Percentiles rank a stretch among this genome's conserved stretches.
These are phyloP conservation scores for Drosophila tristis DNA, from an alignment of 1,140 invertebrate genomes.

Conservation along the genomic window DNA sequence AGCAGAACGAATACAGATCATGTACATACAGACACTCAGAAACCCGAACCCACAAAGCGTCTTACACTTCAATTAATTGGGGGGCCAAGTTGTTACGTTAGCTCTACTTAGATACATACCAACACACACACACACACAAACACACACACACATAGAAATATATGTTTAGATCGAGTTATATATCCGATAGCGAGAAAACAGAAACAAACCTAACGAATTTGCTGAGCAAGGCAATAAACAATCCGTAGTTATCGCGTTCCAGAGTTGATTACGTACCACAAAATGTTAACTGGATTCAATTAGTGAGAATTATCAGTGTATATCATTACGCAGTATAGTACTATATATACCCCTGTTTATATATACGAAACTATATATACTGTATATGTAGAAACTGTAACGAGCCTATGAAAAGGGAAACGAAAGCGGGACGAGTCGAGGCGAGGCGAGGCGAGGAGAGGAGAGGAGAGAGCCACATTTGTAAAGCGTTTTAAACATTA, in stretches of 20 bases:
- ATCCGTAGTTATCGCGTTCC: constrained; percentile 65
- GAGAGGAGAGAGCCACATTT: constrained; percentile 56
- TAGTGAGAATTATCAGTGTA: constrained; percentile 66
- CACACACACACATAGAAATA: constrained; percentile 28
- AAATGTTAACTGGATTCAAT: constrained; percentile 74
- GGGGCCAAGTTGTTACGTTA: constrained; percentile 74
- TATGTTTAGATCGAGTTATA: constrained; percentile 34
- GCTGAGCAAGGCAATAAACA: constrained; percentile 78
- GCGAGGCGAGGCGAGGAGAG: constrained; percentile 50
- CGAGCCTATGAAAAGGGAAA: constrained; percentile 59
- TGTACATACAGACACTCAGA: constrained; percentile 60
- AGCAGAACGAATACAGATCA: constrained; percentile 20
- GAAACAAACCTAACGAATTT: constrained; percentile 77
- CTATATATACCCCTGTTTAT: constrained; percentile 42
- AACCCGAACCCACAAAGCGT: constrained; percentile 25
- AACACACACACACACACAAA: too few species aligned
- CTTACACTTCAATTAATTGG: constrained; percentile 61
- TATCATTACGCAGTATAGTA: constrained; percentile 29
- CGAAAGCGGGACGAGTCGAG: constrained; percentile 46
- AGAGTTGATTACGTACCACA: constrained; percentile 44
- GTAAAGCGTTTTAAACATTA: constrained; percentile 72
- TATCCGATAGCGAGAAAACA: constrained; percentile 38
- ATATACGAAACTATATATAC: constrained; percentile 35
- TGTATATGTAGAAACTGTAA: constrained; percentile 18
- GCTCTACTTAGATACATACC: constrained; percentile 33